Percentiles rank a stretch among this genome's conserved stretches.
These are phyloP conservation scores for Agrochola lota DNA, from an alignment of 2,888 invertebrate species.

Conservation along the genomic window DNA sequence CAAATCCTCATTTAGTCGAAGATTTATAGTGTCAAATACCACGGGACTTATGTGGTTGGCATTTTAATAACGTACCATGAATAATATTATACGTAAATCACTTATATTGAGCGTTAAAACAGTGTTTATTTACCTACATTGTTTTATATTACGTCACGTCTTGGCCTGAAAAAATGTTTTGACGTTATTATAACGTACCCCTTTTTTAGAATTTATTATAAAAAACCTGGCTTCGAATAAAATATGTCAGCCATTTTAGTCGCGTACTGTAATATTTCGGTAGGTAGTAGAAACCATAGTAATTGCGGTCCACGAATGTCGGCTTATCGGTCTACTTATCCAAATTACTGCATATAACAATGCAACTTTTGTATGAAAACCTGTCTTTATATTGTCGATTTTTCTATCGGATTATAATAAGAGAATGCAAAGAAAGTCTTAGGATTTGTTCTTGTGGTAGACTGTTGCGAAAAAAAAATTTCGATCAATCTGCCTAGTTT, in stretches of 20 bases:
- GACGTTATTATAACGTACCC: slow-evolving; percentile 1
- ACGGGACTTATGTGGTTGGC: slow-evolving; percentile 57
- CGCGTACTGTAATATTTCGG: neutral
- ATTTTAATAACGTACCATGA: slow-evolving; percentile 66
- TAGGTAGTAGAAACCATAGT: neutral
- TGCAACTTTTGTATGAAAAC: neutral
- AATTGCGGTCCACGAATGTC: neutral
- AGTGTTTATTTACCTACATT: slow-evolving; percentile 28
- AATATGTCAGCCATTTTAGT: neutral
- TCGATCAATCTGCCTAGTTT: no score
- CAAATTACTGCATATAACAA: neutral
- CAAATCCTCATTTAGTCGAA: slow-evolving; percentile 70
- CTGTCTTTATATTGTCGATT: neutral
- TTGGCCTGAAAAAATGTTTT: slow-evolving; percentile 31
- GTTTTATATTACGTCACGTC: slow-evolving; percentile 23
- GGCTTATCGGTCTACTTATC: no score
- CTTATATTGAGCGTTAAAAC: slow-evolving; percentile 42
- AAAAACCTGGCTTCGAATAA: neutral
- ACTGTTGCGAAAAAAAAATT: neutral
- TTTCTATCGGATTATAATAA: neutral
- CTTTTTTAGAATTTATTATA: slow-evolving; percentile 13
- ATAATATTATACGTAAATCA: slow-evolving; percentile 67
- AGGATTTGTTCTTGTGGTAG: neutral
- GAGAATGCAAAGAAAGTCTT: neutral
- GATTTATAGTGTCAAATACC: slow-evolving; percentile 71